Percentiles rank a stretch among this genome's conserved stretches.
These are phyloP conservation scores for Micromys minutus DNA, from an alignment of 2,113 vertebrate species.

Conservation along the genomic window DNA sequence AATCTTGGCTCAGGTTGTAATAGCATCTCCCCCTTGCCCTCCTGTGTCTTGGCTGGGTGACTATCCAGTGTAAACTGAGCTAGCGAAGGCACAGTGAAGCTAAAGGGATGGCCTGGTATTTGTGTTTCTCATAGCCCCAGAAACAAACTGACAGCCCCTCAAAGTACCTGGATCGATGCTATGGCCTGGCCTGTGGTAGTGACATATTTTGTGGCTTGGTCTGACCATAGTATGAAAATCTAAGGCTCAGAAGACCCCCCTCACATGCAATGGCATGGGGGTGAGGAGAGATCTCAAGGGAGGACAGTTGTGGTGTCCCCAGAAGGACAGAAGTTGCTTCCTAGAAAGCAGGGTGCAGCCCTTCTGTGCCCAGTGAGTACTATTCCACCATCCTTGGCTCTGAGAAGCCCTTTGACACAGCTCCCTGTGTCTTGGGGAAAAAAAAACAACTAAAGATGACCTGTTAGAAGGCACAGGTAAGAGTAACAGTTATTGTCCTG, in stretches of 20 bases:
- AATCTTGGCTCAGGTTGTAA: neutral
- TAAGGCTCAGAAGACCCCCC: neutral
- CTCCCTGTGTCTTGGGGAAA: neutral
- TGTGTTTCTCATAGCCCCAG: neutral
- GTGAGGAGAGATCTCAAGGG: neutral
- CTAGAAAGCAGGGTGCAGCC: fast-evolving
- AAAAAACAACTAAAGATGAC: neutral
- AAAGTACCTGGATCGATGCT: neutral
- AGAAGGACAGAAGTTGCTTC: neutral
- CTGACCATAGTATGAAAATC: neutral
- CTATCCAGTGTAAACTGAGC: neutral
- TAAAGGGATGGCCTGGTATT: fast-evolving
- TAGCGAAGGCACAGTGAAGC: neutral
- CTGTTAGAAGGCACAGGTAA: no score
- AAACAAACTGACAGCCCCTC: fast-evolving
- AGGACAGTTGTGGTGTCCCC: neutral
- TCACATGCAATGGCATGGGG: neutral
- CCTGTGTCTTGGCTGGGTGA: neutral
- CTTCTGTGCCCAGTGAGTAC: fast-evolving
- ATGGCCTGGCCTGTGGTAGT: neutral
- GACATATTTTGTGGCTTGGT: neutral
- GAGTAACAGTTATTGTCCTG: no score
- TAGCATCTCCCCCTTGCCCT: neutral
- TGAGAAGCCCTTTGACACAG: neutral
- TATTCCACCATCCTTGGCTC: neutral